Conservation (phyloP, 2,797 vertebrate species). For the Ctenopoma kingsleyae region DNA sequence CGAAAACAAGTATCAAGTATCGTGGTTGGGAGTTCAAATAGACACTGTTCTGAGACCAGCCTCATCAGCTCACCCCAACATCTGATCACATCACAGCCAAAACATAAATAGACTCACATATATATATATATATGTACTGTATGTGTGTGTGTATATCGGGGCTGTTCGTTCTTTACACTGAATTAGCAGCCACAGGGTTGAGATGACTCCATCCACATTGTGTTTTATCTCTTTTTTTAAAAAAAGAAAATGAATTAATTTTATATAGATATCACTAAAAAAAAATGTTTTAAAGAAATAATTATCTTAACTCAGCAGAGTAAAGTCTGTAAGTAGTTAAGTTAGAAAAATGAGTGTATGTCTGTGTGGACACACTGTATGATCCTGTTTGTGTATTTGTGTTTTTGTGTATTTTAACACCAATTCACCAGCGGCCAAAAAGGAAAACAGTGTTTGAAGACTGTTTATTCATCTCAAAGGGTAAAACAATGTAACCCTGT, state of each 20-base stretch:
- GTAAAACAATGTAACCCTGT: conserved; percentile 79
- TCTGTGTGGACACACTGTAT: not conserved
- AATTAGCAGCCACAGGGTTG: conserved; percentile 25
- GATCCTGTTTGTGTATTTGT: conserved; percentile 22
- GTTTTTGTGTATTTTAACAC: conserved; percentile 48
- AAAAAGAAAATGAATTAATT: conserved; percentile 28
- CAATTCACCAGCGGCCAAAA: conserved; percentile 52
- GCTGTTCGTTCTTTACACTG: too few relatives aligned
- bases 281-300: not conserved
- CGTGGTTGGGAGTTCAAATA: conserved; percentile 63
- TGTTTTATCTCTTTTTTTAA: not conserved
- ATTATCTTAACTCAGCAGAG: conserved; percentile 13
- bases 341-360: not conserved
- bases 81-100: conserved; percentile 34
- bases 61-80: conserved; percentile 58
- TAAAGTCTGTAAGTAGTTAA: not conserved
- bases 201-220: not conserved
- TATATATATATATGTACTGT: conserved; percentile 11
- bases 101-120: not conserved
- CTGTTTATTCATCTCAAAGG: conserved; percentile 70
- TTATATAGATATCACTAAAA: conserved; percentile 27
- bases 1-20: conserved; percentile 86
- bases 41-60: conserved; percentile 71
- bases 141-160: too few relatives aligned
- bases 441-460: conserved; percentile 63